Conservation (phyloP, 2,888 invertebrate species). For the Creontiades dilutus region DNA sequence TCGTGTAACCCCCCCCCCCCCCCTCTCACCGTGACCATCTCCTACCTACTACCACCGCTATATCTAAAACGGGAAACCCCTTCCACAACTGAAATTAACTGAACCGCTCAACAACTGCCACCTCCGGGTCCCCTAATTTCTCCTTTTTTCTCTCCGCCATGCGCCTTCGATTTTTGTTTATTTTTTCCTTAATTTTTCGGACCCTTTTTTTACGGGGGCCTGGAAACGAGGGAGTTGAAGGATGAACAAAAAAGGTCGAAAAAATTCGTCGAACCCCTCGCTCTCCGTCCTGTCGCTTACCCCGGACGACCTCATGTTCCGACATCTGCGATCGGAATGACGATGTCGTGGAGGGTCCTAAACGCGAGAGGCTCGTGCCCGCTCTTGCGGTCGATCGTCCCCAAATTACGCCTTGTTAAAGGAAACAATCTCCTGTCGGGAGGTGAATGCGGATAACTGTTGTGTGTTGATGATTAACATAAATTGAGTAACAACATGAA, state of each 20-base stretch:
- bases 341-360: background rate
- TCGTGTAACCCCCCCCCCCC: background rate
- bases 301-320: background rate
- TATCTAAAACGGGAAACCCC: background rate
- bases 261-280: background rate
- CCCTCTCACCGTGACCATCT: no score
- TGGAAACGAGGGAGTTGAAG: no score
- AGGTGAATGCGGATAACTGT: background rate
- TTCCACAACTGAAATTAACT: background rate
- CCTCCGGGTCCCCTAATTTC: constrained; percentile 37
- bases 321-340: background rate
- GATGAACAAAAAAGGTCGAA: background rate
- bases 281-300: no score
- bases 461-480: background rate
- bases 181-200: constrained; percentile 6
- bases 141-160: background rate
- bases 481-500: no score
- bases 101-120: constrained; percentile 57
- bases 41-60: no score
- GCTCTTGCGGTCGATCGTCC: background rate
- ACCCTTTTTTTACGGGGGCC: no score
- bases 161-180: background rate
- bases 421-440: background rate
- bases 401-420: constrained; percentile 8
- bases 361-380: background rate